Evolutionary conservation across 2,113 vertebrate genomes (phyloP), one percentile per base, ranked within the genome.

Genomic region (Sturnira hondurensis): DNA sequence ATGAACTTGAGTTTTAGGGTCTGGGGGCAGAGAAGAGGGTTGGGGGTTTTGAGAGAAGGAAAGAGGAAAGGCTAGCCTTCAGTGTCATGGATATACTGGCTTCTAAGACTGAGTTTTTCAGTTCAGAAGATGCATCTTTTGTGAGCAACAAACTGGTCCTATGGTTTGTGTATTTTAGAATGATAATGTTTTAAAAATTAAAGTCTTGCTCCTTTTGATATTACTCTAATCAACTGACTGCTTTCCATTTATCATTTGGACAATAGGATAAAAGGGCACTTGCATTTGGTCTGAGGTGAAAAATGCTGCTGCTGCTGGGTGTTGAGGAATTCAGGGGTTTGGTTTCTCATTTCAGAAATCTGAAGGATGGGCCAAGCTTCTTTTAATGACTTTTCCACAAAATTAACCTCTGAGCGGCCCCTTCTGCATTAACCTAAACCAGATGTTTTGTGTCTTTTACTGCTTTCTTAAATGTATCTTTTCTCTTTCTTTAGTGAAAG

Each of bases 191-290:
- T 83, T 92, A 47, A 82, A 82, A 80, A 73, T 87, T 36, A 58
- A 82, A 71, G 19, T 50, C 78, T 78, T 84, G 38, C 38, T 63
- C 43, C 50, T 80, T 85, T 71, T 65, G 36, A 70, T 90, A 93
- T 76, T 45, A 65, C 26, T 96, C 85, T 83, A 87, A 87, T 92
- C 65, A 95, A 86, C 61, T 36, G 56, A 88, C 76, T 71, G 24
- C 38, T 86, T 93, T 71, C 56, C 77, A 93, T 58, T 74, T 87
- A 89, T 68, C 94, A 84, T 85, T 92, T 28, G 71, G 68, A 93
- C 45, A 78, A 43, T 26, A 95, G 22, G 22, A 86, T 83, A 73
- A 61, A 89, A 74, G 41, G 50, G 63, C 82, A 83, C 24, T 5
- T 83, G 77, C 12, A 73, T 93, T 95, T 81, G 68, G 70, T 87